Evolutionary conservation across 2,888 invertebrate genomes (phyloP).

Genomic region (Cepaea hortensis): DNA sequence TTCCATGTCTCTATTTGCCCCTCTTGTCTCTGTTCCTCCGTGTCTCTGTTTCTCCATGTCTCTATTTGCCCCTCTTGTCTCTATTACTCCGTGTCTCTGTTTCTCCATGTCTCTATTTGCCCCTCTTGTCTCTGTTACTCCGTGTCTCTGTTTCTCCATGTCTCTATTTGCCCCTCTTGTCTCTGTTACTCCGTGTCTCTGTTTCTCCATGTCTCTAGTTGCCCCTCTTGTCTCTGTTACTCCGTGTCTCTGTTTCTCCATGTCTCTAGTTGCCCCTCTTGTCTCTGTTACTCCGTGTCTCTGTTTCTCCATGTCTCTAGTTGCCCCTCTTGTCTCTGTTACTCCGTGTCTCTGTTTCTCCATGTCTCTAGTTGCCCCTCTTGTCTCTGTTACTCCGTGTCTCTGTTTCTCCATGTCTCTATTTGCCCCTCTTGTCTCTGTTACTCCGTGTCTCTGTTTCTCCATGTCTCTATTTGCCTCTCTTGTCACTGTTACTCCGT

Average conservation of each 20-base stretch:
- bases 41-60: too few relatives aligned
- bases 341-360: neutral
- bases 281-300: neutral
- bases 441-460: too few relatives aligned
- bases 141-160: neutral
- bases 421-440: too few relatives aligned
- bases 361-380: too few relatives aligned
- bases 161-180: neutral
- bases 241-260: neutral
- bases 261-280: neutral
- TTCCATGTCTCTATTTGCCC: too few relatives aligned
- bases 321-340: neutral
- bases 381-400: too few relatives aligned
- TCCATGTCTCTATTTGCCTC: too few relatives aligned
- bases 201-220: neutral
- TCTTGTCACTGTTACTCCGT: neutral
- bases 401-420: too few relatives aligned
- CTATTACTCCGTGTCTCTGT: too few relatives aligned
- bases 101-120: too few relatives aligned
- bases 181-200: neutral
- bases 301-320: neutral
- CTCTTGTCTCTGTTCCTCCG: too few relatives aligned
- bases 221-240: neutral
- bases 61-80: too few relatives aligned
- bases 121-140: neutral